A percentile compares a stretch with the other conserved stretches of the same genome.
Evolutionary conservation across 2,888 invertebrate species (phyloP).

Genomic region (Drosophila fulvimacula): DNA sequence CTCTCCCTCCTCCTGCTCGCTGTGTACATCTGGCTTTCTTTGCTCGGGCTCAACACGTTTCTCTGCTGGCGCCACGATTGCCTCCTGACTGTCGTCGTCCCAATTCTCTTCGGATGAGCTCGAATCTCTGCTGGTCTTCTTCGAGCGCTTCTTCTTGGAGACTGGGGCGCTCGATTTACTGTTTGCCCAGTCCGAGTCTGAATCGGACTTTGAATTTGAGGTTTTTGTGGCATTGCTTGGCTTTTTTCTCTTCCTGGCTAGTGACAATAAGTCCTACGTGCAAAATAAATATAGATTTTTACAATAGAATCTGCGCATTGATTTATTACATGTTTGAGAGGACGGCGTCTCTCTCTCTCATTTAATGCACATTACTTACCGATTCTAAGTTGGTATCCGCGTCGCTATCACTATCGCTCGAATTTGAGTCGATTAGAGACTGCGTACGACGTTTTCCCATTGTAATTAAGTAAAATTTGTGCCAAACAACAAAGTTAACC

Average conservation of each 20-base stretch:
- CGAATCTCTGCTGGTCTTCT: slow-evolving; percentile 76
- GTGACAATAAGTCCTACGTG: slow-evolving; percentile 90
- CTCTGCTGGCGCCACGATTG: slow-evolving; percentile 48
- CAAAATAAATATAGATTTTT: slow-evolving; percentile 43
- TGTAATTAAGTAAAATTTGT: slow-evolving; percentile 47
- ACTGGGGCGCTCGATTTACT: slow-evolving; percentile 81
- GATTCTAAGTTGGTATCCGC: slow-evolving; percentile 92
- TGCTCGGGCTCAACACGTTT: slow-evolving; percentile 59
- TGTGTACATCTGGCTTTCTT: slow-evolving; percentile 69
- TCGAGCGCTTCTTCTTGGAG: slow-evolving; percentile 84
- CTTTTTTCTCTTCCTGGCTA: slow-evolving; percentile 92
- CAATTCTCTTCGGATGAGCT: slow-evolving; percentile 84
- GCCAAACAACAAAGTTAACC: slow-evolving; percentile 61
- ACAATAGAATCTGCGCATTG: slow-evolving; percentile 18
- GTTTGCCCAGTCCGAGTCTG: slow-evolving; percentile 86
- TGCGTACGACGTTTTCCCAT: slow-evolving; percentile 95
- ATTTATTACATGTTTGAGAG: slow-evolving; percentile 22
- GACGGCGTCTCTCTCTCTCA: background rate
- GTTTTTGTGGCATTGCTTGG: slow-evolving; percentile 84
- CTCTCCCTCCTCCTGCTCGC: slow-evolving; percentile 94
- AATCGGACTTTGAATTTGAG: slow-evolving; percentile 84
- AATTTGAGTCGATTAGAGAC: slow-evolving; percentile 92
- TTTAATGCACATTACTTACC: slow-evolving; percentile 86
- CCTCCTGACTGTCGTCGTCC: slow-evolving; percentile 83
- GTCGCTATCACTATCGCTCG: slow-evolving; percentile 92